Evolutionary conservation across 2,888 invertebrate species (phyloP).

Genomic region (Mythimna pallens): DNA sequence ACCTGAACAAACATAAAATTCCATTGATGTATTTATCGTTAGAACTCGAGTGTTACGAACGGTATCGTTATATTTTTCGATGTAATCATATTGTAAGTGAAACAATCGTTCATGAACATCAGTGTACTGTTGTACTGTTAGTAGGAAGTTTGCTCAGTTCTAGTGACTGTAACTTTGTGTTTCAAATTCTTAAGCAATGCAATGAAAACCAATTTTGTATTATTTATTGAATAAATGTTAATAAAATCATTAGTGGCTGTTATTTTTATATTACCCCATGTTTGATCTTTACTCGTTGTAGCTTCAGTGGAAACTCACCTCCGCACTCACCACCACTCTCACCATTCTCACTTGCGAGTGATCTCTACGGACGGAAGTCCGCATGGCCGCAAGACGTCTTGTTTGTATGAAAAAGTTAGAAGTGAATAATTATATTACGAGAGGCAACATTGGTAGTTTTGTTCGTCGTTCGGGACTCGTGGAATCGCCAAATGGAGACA

Average conservation of each 20-base stretch:
- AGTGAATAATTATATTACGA: no score
- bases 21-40: conserved; percentile 82
- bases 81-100: conserved; percentile 78
- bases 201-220: conserved; percentile 88
- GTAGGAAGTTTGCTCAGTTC: conserved; percentile 86
- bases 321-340: no score
- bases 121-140: conserved; percentile 72
- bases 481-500: no score
- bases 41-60: conserved; percentile 76
- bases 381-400: no score
- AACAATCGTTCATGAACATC: conserved; percentile 70
- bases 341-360: no score
- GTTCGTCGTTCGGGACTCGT: no score
- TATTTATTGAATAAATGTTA: conserved; percentile 91
- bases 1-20: conserved; percentile 75
- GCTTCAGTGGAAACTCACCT: no score
- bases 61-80: conserved; percentile 84
- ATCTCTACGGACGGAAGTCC: no score
- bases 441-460: no score
- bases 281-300: no score
- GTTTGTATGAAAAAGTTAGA: no score
- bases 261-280: conserved; percentile 54
- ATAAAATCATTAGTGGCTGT: conserved; percentile 82
- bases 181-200: conserved; percentile 83
- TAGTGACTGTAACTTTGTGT: conserved; percentile 80